Conservation (phyloP, 1,140 invertebrate genomes). For the Trypoxylus dichotomus region DNA sequence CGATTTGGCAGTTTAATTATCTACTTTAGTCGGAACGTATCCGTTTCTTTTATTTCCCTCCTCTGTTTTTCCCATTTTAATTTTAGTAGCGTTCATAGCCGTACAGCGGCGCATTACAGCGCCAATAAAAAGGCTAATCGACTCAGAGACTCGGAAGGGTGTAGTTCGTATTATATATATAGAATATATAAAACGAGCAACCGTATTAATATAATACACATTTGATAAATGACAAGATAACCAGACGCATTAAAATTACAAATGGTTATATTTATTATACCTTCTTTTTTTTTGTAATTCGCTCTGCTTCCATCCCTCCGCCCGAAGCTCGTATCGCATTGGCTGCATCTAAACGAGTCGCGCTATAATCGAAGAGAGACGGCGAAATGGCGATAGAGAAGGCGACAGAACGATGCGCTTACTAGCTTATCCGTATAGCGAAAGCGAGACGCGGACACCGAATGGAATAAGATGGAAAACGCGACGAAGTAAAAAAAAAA, state of each 20-base stretch:
- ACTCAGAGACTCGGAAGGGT: neutral
- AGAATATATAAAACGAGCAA: neutral
- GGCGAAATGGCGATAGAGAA: neutral
- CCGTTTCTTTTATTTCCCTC: neutral
- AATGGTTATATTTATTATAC: conserved; percentile 38
- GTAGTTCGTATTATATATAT: conserved; percentile 3
- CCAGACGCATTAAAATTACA: conserved; percentile 37
- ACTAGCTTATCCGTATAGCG: neutral
- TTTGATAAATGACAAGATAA: conserved; percentile 40
- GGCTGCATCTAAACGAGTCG: neutral
- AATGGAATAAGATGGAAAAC: conserved; percentile 34
- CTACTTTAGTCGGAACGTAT: neutral
- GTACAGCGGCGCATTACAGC: neutral
- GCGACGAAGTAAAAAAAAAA: conserved; percentile 35
- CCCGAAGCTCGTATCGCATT: neutral
- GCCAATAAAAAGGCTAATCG: conserved; percentile 21
- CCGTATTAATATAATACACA: conserved; percentile 33
- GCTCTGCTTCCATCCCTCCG: neutral
- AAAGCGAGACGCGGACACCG: neutral
- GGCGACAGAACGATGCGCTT: neutral
- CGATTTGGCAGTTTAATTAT: neutral
- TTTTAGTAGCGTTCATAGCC: neutral
- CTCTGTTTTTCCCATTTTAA: neutral
- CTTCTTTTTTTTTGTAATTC: neutral
- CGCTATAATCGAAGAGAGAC: neutral